phyloP scores from a whole-genome alignment of 2,797 vertebrate species.

The Bradypodion ventrale region DNA sequence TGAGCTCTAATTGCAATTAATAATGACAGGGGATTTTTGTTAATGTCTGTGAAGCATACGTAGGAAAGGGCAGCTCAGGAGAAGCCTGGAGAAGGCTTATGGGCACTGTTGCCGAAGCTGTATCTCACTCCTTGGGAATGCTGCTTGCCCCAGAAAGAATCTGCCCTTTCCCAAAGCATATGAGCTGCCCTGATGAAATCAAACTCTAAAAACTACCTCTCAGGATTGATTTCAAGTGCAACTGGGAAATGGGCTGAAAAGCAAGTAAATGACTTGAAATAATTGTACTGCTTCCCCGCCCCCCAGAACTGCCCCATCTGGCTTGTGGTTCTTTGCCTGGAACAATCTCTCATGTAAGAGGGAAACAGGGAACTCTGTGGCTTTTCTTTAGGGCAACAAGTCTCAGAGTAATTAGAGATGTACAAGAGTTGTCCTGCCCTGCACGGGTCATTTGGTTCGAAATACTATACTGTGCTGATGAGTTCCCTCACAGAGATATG shows the following conservation, averaged over 20 bases:
- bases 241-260: conserved; percentile 15
- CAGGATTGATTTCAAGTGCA: background rate
- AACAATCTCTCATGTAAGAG: background rate
- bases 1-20: background rate
- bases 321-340: background rate
- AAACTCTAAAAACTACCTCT: conserved; percentile 36
- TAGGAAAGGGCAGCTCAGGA: background rate
- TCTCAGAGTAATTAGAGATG: conserved; percentile 27
- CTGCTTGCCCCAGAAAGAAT: conserved; percentile 38
- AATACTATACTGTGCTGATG: conserved; percentile 22
- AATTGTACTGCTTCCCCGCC: background rate
- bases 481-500: background rate
- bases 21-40: background rate
- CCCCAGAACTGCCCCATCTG: background rate
- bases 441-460: conserved; percentile 15
- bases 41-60: background rate
- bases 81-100: background rate
- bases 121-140: conserved; percentile 24
- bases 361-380: background rate
- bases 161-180: conserved; percentile 27
- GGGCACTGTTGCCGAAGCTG: background rate
- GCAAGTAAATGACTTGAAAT: background rate
- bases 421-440: conserved; percentile 4
- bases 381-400: background rate
- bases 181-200: conserved; percentile 17